These are phyloP conservation scores for Napeogenes sylphis DNA, from an alignment of 2,888 invertebrate species.

Conservation along the genomic window DNA sequence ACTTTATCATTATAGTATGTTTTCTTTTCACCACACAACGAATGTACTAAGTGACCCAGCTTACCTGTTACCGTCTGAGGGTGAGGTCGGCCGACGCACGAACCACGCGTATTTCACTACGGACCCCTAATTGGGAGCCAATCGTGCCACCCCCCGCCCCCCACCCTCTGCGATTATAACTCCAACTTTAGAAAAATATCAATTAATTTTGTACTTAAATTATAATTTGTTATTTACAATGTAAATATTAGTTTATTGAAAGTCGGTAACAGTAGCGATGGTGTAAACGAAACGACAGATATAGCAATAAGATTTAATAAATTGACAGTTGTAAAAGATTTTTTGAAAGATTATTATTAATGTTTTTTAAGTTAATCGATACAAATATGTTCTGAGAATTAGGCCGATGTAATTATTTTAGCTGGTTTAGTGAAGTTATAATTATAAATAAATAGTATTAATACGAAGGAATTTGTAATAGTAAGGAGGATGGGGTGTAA, in stretches of 20 bases:
- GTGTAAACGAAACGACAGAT: slow-evolving; percentile 34
- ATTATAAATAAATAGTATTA: slow-evolving; percentile 66
- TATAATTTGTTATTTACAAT: slow-evolving; percentile 26
- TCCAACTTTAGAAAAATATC: slow-evolving; percentile 19
- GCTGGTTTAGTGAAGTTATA: slow-evolving; percentile 63
- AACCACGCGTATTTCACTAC: slow-evolving; percentile 35
- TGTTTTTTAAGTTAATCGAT: slow-evolving; percentile 65
- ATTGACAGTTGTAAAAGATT: slow-evolving; percentile 44
- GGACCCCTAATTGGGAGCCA: slow-evolving; percentile 36
- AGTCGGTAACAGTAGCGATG: slow-evolving; percentile 42
- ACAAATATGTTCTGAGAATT: slow-evolving; percentile 52
- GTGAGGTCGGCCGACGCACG: slow-evolving; percentile 26
- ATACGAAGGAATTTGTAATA: slow-evolving; percentile 75
- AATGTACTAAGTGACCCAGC: slow-evolving; percentile 3
- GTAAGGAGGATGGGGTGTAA: slow-evolving; percentile 70
- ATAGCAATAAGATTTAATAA: slow-evolving; percentile 66
- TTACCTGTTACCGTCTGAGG: slow-evolving; percentile 11
- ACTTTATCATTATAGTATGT: slow-evolving; percentile 2
- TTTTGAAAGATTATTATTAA: slow-evolving; percentile 52
- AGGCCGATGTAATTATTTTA: slow-evolving; percentile 67
- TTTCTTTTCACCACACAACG: neutral
- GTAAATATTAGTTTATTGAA: slow-evolving; percentile 45
- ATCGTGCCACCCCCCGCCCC: slow-evolving; percentile 30
- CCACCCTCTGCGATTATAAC: slow-evolving; percentile 25
- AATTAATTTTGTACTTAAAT: slow-evolving; percentile 41